Percentiles rank a stretch among this genome's conserved stretches.
Conservation (phyloP, 2,797 vertebrate genomes). For the Vespertilio murinus region DNA sequence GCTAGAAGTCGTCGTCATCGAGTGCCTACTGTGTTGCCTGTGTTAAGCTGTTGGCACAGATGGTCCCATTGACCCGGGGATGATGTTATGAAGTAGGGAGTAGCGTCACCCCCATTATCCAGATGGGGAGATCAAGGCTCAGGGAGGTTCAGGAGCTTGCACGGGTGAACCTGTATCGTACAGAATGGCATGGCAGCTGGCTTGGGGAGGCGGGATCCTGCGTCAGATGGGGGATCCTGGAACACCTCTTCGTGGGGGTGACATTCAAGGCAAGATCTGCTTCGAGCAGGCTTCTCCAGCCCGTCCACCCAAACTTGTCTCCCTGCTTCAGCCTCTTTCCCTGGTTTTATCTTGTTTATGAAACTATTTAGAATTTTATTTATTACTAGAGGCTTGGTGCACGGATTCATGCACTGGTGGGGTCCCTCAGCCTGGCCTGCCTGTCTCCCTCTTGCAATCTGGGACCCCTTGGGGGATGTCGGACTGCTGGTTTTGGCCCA, state of each 20-base stretch:
- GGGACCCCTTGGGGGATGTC: no score
- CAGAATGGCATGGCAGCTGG: not conserved
- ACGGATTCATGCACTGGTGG: no score
- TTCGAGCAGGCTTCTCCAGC: not conserved
- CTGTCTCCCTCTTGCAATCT: no score
- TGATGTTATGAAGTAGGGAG: fast-evolving
- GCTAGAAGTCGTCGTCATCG: fast-evolving
- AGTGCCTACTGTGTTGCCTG: fast-evolving
- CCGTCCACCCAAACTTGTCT: fast-evolving
- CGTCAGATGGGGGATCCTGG: fast-evolving
- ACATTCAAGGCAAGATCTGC: not conserved
- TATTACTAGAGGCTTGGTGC: not conserved
- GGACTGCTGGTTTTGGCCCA: no score
- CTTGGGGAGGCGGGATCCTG: not conserved
- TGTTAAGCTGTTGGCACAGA: not conserved
- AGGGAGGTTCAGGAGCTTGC: not conserved
- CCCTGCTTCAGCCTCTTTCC: not conserved
- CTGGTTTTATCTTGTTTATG: not conserved
- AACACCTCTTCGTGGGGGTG: not conserved
- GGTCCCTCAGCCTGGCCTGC: no score
- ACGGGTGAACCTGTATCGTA: fast-evolving
- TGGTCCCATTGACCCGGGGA: not conserved
- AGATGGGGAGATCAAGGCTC: not conserved
- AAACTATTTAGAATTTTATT: not conserved
- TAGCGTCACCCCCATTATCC: not conserved